Evolutionary conservation across 2,888 invertebrate species (phyloP).

Genomic region (Lapara coniferarum): DNA sequence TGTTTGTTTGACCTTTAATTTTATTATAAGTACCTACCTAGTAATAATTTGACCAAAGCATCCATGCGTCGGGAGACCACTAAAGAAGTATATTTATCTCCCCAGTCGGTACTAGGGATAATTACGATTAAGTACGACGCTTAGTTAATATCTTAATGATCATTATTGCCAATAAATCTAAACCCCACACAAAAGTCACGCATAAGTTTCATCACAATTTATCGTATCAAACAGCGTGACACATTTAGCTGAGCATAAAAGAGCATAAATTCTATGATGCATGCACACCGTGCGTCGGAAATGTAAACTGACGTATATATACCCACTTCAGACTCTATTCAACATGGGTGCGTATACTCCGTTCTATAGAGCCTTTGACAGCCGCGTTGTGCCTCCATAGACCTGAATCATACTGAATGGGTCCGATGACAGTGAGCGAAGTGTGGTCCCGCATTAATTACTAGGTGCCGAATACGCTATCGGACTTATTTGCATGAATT

Average conservation of each 20-base stretch:
- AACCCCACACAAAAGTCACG: not conserved
- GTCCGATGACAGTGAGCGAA: conserved; percentile 64
- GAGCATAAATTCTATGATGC: conserved; percentile 41
- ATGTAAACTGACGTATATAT: conserved; percentile 57
- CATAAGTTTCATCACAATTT: conserved; percentile 34
- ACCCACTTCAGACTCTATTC: conserved; percentile 78
- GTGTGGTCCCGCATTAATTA: conserved; percentile 78
- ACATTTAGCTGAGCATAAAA: conserved; percentile 38
- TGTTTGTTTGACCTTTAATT: too few species aligned
- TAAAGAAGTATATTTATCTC: too few species aligned
- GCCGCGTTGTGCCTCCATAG: conserved; percentile 64
- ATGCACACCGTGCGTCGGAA: conserved; percentile 59
- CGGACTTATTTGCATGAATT: conserved; percentile 58
- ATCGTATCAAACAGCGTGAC: conserved; percentile 26
- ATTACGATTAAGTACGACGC: too few species aligned
- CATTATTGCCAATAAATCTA: too few species aligned
- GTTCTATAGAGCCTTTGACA: conserved; percentile 66
- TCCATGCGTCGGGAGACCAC: too few species aligned
- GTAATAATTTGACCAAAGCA: too few species aligned
- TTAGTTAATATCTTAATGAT: too few species aligned
- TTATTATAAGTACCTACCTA: too few species aligned
- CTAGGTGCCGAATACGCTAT: conserved; percentile 56
- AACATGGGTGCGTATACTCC: conserved; percentile 62
- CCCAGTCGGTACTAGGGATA: too few species aligned
- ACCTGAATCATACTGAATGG: conserved; percentile 63